Base-by-base conservation (phyloP, 2,888 invertebrate species). In the Erebia palarica region DNA sequence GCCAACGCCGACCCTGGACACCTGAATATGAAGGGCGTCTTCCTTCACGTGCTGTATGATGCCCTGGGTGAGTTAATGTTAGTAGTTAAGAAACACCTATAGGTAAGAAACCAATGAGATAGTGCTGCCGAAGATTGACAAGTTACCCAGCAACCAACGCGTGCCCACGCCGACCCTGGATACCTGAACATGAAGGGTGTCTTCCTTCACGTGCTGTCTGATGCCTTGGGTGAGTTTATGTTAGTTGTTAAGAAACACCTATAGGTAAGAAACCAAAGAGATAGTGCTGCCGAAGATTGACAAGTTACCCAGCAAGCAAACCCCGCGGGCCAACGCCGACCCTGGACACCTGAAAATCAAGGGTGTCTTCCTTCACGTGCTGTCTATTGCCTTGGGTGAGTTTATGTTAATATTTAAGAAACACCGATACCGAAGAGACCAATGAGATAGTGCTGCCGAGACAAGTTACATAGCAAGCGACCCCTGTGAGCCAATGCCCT, bases 11-110 rank as follows among this genome's bases (percentile, higher is more conserved):
- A 96, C 83, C 95, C 97, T 0, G 96, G 96, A 3, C 97, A 98
- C 86, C 96, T 99, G 96, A 99, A 99, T 86, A 99, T 99, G 99
- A 96, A 98, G 69, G 99, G 99, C n/a, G 99, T 99, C n/a, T 99
- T 99, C 88, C 94, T 99, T 69, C 99, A 99, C 86, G 97, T 99
- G 5, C 90, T 99, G 55, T 99, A 99, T 64, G 99, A 99, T 92
- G 99, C 99, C 21, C 93, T 99, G 64, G 99, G 99, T 89, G 84
- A 94, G 90, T 86, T 21, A 10, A 59, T 60, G 7, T 74, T 68
- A 18, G 7, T 36, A 36, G 36, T 0, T 36, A 36, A 36, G 7
- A 36, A 36, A 36, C 36, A 7, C 36, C 36, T 36, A 36, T 36
- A 36, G 36, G 36, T 36, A 36, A 36, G 92, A 93, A 74, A 91